Conservation (phyloP, 2,797 vertebrate species). For the Gadopsis marmoratus region DNA sequence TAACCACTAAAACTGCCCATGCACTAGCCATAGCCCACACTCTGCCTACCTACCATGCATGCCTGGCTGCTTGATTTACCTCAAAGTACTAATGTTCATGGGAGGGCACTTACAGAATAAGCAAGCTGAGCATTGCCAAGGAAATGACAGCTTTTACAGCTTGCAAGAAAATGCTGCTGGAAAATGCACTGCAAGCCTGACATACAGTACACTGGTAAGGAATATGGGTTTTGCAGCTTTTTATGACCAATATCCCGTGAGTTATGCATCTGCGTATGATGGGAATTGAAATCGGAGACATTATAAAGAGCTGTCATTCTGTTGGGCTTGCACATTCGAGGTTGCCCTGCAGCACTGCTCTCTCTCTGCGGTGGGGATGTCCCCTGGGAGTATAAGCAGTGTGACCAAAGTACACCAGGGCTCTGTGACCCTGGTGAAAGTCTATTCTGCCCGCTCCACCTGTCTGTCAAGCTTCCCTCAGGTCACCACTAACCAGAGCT, state of each 20-base stretch:
- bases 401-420: slow-evolving; percentile 36
- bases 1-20: slow-evolving; percentile 36
- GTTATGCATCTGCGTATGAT: slow-evolving; percentile 34
- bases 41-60: slow-evolving; percentile 40
- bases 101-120: slow-evolving; percentile 41
- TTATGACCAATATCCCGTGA: slow-evolving; percentile 60
- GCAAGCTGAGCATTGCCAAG: slow-evolving; percentile 48
- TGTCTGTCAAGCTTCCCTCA: slow-evolving; percentile 57
- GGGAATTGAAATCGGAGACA: slow-evolving; percentile 44
- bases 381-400: slow-evolving; percentile 44
- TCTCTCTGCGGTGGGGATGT: slow-evolving; percentile 31
- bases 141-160: slow-evolving; percentile 66
- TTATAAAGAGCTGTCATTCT: slow-evolving; percentile 70
- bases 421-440: slow-evolving; percentile 63
- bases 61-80: slow-evolving; percentile 65
- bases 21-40: slow-evolving; percentile 39
- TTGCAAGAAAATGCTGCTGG: slow-evolving; percentile 40
- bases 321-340: slow-evolving; percentile 44
- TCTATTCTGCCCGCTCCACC: slow-evolving; percentile 47
- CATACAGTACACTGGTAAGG: slow-evolving; percentile 40
- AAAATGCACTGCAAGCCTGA: slow-evolving; percentile 56
- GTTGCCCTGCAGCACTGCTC: slow-evolving; percentile 55
- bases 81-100: slow-evolving; percentile 64
- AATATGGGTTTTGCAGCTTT: slow-evolving; percentile 53
- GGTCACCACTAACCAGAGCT: slow-evolving; percentile 55